Conservation (phyloP, 2,113 vertebrate genomes). For the Australoheros scitulus region DNA sequence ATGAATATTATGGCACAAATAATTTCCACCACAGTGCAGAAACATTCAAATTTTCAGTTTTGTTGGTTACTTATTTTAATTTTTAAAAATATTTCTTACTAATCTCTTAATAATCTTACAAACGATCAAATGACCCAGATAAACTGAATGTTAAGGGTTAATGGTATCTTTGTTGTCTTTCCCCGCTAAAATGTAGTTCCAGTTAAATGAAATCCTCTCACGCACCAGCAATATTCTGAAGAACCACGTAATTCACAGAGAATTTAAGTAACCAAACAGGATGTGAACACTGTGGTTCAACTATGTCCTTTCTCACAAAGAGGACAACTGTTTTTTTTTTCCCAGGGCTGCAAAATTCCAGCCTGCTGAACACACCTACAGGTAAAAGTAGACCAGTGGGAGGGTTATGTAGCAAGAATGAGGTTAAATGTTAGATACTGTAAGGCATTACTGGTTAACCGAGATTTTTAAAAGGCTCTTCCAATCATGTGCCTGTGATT, state of each 20-base stretch:
- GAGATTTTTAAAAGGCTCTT: background rate
- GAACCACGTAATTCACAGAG: background rate
- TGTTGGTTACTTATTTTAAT: background rate
- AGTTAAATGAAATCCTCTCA: background rate
- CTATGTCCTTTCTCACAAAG: constrained; percentile 10
- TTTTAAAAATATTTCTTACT: background rate
- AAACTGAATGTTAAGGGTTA: background rate
- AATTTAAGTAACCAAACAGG: background rate
- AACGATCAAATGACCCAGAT: background rate
- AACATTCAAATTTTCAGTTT: too few species aligned
- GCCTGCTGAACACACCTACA: constrained; percentile 18
- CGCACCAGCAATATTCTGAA: background rate
- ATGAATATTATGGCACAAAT: background rate
- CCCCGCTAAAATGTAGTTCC: background rate
- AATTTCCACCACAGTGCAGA: background rate
- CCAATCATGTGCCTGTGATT: background rate
- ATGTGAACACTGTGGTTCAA: background rate
- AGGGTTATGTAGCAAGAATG: background rate
- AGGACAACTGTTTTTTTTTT: background rate
- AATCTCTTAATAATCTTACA: background rate
- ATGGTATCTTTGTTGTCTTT: background rate
- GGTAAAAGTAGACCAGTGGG: constrained; percentile 17
- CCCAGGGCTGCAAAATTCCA: background rate
- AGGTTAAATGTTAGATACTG: background rate
- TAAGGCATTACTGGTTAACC: background rate